These are phyloP conservation scores for Calephelis nemesis DNA, from an alignment of 1,140 invertebrate species.

Conservation along the genomic window DNA sequence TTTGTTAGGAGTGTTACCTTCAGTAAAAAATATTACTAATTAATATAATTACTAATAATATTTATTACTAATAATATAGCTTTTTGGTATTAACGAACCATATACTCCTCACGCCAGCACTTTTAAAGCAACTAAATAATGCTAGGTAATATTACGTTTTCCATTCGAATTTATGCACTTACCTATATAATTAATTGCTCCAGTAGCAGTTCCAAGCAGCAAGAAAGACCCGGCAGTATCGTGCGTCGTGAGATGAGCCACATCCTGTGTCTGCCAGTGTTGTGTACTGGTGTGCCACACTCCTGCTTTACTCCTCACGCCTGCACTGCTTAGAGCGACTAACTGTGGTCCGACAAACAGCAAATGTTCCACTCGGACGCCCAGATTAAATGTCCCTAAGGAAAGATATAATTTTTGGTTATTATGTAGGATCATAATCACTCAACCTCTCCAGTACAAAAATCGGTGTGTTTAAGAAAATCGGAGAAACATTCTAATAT, in stretches of 20 bases:
- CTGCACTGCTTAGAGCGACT: conserved; percentile 90
- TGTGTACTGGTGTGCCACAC: conserved; percentile 99
- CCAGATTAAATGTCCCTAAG: conserved; percentile 93
- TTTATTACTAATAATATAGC: no score
- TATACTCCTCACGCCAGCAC: no score
- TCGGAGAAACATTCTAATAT: no score
- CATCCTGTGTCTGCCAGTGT: conserved; percentile 98
- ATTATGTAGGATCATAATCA: neutral
- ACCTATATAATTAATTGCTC: conserved; percentile 98
- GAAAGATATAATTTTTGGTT: neutral
- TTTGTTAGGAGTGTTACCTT: no score
- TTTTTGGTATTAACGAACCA: no score
- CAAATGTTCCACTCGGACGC: conserved; percentile 95
- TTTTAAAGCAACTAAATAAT: no score
- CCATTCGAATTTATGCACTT: conserved; percentile 27
- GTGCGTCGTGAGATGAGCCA: conserved; percentile 95
- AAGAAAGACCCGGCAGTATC: conserved; percentile 98
- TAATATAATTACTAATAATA: no score
- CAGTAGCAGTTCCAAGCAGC: conserved; percentile 96
- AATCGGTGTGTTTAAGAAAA: no score
- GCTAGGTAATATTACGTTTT: no score
- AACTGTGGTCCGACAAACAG: conserved; percentile 98
- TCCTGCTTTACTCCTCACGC: conserved; percentile 92
- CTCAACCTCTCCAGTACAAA: no score
- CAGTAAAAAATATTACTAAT: no score